Conservation (phyloP, 2,888 invertebrate genomes). For the Lacanobia oleracea region DNA sequence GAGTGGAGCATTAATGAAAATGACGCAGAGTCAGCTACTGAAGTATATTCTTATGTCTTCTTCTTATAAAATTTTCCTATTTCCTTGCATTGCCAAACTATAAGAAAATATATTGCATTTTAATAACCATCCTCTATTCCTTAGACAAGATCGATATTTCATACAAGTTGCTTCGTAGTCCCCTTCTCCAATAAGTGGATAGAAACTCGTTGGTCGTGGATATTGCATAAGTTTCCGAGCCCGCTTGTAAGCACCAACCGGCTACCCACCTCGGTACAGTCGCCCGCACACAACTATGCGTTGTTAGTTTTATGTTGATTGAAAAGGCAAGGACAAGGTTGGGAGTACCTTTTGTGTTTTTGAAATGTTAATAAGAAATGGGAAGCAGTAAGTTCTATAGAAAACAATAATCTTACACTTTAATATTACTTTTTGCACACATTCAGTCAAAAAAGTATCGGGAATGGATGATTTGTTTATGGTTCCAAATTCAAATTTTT, state of each 20-base stretch:
- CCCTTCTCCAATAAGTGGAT: constrained; percentile 43
- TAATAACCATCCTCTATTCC: neutral
- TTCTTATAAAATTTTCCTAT: neutral
- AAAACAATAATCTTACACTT: neutral
- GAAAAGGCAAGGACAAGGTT: neutral
- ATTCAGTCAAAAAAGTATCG: too few species aligned
- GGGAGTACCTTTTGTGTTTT: neutral
- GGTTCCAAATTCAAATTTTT: too few species aligned
- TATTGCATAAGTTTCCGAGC: constrained; percentile 52
- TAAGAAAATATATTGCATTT: neutral
- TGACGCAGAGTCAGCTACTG: too few species aligned
- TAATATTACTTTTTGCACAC: too few species aligned
- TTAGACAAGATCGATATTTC: constrained; percentile 30
- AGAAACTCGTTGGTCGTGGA: constrained; percentile 48
- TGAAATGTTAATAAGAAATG: neutral
- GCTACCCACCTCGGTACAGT: constrained; percentile 11
- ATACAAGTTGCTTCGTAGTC: constrained; percentile 8
- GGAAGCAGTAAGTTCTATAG: neutral
- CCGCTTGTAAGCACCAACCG: constrained; percentile 26
- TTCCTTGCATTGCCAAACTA: neutral
- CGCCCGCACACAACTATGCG: neutral
- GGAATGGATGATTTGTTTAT: too few species aligned
- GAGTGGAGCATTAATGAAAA: too few species aligned
- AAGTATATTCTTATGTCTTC: too few species aligned
- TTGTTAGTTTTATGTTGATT: neutral